A percentile compares a stretch with the other conserved stretches of the same genome.
phyloP scores from a whole-genome alignment of 1,140 invertebrate species.

The Agraylea sexmaculata region DNA sequence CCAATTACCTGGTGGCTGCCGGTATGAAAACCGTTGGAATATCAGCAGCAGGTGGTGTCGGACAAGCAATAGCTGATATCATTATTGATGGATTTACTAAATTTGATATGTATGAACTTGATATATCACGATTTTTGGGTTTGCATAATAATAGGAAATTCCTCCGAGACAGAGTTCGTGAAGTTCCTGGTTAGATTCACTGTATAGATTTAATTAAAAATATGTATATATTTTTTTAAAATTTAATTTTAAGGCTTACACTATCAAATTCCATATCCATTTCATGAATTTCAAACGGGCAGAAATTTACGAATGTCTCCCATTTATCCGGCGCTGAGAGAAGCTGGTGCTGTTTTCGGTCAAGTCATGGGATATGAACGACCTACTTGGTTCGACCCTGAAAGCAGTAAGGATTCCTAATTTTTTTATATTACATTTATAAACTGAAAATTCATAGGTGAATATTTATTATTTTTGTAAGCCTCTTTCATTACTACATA shows the following conservation, averaged over 20 bases:
- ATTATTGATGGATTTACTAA: conserved; percentile 73
- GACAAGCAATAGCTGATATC: conserved; percentile 76
- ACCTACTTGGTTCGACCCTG: conserved; percentile 79
- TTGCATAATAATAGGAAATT: conserved; percentile 95
- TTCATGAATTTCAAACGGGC: conserved; percentile 75
- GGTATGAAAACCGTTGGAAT: conserved; percentile 93
- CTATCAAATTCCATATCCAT: conserved; percentile 73
- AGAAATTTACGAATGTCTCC: conserved; percentile 91
- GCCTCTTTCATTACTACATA: not conserved
- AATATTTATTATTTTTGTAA: not conserved
- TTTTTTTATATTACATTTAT: conserved; percentile 2
- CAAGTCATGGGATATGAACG: conserved; percentile 98
- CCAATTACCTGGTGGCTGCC: conserved; percentile 90
- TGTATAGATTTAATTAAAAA: not conserved
- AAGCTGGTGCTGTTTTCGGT: conserved; percentile 92
- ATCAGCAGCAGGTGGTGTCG: conserved; percentile 88
- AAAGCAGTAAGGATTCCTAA: conserved; percentile 36
- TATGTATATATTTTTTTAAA: conserved; percentile 1
- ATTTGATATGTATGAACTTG: conserved; percentile 83
- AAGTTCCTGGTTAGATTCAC: conserved; percentile 67
- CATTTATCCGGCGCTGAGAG: conserved; percentile 83
- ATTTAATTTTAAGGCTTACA: conserved; percentile 50
- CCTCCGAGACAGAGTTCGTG: conserved; percentile 81
- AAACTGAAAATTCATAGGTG: not conserved
- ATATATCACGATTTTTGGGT: conserved; percentile 85